Percentiles rank a stretch among this genome's conserved stretches.
These are phyloP conservation scores for Halesus radiatus DNA, from an alignment of 1,140 invertebrate species.

Conservation along the genomic window DNA sequence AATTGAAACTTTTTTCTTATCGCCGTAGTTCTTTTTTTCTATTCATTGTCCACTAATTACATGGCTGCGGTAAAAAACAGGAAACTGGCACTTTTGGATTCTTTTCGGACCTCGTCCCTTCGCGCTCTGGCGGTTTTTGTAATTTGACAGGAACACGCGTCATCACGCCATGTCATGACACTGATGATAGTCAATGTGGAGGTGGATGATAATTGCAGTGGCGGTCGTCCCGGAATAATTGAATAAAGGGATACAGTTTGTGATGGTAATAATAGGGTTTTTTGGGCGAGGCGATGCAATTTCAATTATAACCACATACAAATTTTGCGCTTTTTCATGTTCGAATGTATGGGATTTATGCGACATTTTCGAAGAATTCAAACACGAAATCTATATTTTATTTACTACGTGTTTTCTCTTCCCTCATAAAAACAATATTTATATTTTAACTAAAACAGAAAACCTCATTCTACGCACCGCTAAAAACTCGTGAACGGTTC, in stretches of 20 bases:
- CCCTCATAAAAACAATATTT: too few relatives aligned
- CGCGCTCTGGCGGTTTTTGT: constrained; percentile 36
- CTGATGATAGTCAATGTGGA: constrained; percentile 10
- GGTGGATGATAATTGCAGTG: constrained; percentile 8
- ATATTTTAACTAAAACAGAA: too few relatives aligned
- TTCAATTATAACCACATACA: too few relatives aligned
- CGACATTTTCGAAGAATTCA: too few relatives aligned
- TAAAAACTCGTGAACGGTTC: too few relatives aligned
- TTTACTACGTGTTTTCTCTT: too few relatives aligned
- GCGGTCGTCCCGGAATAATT: constrained; percentile 17
- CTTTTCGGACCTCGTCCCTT: constrained; percentile 23
- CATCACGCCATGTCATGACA: constrained; percentile 42
- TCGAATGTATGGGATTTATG: too few relatives aligned
- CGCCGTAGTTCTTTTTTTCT: neutral
- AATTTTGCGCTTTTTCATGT: too few relatives aligned
- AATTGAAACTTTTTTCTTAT: constrained; percentile 44
- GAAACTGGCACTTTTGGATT: constrained; percentile 43
- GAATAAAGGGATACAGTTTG: constrained; percentile 6
- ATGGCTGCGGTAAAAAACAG: constrained; percentile 42
- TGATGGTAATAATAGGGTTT: neutral
- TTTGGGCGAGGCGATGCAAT: neutral
- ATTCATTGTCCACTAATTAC: constrained; percentile 48
- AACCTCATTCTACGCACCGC: too few relatives aligned
- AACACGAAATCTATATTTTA: too few relatives aligned
- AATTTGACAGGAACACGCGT: constrained; percentile 52